These are phyloP conservation scores for Egretta garzetta DNA, from an alignment of 2,113 vertebrate genomes.

Conservation along the genomic window DNA sequence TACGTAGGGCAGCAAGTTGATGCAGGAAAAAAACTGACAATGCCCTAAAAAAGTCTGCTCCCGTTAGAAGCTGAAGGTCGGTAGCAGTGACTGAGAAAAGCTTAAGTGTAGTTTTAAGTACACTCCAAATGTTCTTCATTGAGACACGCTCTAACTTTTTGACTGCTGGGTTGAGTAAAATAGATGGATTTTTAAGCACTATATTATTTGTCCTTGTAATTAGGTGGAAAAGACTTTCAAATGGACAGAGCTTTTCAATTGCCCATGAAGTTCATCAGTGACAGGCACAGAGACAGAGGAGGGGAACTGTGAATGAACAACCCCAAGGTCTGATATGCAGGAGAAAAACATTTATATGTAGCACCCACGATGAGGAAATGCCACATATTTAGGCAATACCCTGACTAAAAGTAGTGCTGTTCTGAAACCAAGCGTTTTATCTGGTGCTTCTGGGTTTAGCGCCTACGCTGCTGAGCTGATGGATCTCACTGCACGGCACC, in stretches of 20 bases:
- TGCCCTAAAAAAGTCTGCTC: neutral
- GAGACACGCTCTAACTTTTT: neutral
- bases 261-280: neutral
- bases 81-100: neutral
- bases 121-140: neutral
- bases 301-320: neutral
- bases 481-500: fast-evolving
- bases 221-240: neutral
- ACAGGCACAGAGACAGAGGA: neutral
- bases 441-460: neutral
- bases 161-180: neutral
- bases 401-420: neutral
- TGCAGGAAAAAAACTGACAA: neutral
- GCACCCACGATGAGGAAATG: neutral
- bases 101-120: neutral
- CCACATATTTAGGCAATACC: neutral
- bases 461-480: neutral
- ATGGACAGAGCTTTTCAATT: neutral
- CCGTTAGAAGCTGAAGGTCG: neutral
- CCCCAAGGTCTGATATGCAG: neutral
- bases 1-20: neutral
- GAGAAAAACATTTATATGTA: neutral
- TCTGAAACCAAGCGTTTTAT: neutral
- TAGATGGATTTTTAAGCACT: neutral
- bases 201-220: neutral